phyloP scores from a whole-genome alignment of 2,888 invertebrate species.

The Ctena decussata region DNA sequence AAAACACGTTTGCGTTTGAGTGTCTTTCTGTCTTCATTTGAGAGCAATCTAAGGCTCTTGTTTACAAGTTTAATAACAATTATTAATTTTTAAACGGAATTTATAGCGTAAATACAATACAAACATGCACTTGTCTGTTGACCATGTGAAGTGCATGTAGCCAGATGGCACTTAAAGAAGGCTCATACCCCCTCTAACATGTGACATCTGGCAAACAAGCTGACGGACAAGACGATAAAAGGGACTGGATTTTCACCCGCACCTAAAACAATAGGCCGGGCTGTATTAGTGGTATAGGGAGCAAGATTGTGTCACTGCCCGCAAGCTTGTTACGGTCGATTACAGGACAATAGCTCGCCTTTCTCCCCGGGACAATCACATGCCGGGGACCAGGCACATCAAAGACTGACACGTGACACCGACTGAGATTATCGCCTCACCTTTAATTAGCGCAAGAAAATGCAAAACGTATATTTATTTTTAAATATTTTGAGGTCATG shows the following conservation, averaged over 20 bases:
- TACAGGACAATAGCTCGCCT: neutral
- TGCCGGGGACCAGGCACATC: constrained; percentile 17
- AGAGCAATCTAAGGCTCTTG: too few species aligned
- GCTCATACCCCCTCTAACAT: constrained; percentile 25
- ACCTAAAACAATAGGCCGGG: constrained; percentile 60
- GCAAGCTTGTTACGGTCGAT: constrained; percentile 49
- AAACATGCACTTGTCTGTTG: too few species aligned
- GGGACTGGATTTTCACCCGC: constrained; percentile 26
- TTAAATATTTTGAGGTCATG: too few species aligned
- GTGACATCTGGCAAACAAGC: constrained; percentile 46
- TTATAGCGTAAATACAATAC: too few species aligned
- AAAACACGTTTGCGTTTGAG: too few species aligned
- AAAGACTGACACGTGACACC: neutral
- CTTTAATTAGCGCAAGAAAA: neutral
- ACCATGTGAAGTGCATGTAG: neutral
- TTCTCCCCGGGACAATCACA: constrained; percentile 19
- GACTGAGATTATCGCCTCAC: constrained; percentile 3
- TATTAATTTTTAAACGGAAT: too few species aligned
- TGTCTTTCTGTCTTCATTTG: too few species aligned
- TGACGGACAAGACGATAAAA: constrained; percentile 25
- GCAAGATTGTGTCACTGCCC: constrained; percentile 54
- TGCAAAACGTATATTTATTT: neutral
- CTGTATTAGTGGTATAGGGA: constrained; percentile 37
- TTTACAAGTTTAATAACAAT: too few species aligned
- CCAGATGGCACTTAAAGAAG: neutral